phyloP scores from a whole-genome alignment of 2,888 invertebrate genomes.

The Furcula furcula region DNA sequence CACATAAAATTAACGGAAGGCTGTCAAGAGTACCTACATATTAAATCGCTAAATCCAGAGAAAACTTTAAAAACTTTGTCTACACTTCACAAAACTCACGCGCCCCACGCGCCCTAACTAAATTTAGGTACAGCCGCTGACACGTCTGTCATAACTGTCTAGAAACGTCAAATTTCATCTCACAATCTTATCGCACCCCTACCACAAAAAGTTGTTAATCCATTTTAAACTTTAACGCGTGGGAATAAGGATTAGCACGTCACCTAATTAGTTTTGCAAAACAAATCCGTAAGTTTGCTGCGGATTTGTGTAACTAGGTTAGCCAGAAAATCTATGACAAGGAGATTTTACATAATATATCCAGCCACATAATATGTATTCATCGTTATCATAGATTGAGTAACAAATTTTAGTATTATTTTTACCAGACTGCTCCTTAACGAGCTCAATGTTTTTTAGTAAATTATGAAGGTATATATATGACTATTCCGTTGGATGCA shows the following conservation, averaged over 20 bases:
- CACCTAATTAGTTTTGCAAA: constrained; percentile 20
- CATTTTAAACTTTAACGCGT: constrained; percentile 16
- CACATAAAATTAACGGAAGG: too few species aligned
- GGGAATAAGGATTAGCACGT: constrained; percentile 9
- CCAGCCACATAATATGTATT: too few species aligned
- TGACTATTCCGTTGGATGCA: too few species aligned
- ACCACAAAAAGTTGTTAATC: constrained; percentile 2
- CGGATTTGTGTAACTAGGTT: constrained; percentile 31
- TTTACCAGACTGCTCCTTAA: too few species aligned
- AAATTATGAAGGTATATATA: too few species aligned
- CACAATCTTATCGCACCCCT: constrained; percentile 11
- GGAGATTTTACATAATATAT: constrained; percentile 28
- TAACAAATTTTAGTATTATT: too few species aligned
- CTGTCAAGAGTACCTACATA: too few species aligned
- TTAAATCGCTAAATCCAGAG: not conserved
- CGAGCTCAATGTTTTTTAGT: too few species aligned
- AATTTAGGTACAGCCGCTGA: constrained; percentile 24
- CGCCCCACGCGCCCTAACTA: constrained; percentile 18
- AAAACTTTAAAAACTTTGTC: constrained; percentile 7
- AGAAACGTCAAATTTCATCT: constrained; percentile 33
- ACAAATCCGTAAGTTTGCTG: constrained; percentile 10
- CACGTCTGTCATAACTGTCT: constrained; percentile 37
- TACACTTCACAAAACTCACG: constrained; percentile 14
- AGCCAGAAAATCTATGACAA: constrained; percentile 33
- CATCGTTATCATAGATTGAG: too few species aligned